phyloP scores from a whole-genome alignment of 2,888 invertebrate genomes.

The Drosophila anomelani region DNA sequence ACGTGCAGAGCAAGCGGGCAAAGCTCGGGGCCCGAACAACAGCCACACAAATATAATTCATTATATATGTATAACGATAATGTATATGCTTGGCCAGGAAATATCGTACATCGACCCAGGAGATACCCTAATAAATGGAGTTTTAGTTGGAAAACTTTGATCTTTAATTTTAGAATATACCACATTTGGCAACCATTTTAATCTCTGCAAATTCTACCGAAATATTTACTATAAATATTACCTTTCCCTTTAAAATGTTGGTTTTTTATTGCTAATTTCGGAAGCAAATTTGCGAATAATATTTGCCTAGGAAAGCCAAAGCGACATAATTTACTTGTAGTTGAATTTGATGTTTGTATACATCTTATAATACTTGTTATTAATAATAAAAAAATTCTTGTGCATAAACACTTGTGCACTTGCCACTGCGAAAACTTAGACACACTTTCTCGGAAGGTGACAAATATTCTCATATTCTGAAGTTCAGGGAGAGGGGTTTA shows the following conservation, averaged over 20 bases:
- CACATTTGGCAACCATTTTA: background rate
- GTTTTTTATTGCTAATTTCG: background rate
- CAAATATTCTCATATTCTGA: background rate
- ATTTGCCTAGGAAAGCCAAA: background rate
- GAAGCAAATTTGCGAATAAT: background rate
- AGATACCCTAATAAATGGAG: constrained; percentile 10
- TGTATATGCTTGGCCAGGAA: background rate
- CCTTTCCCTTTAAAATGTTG: background rate
- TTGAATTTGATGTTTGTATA: background rate
- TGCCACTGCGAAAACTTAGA: background rate
- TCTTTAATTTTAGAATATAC: background rate
- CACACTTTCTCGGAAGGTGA: background rate
- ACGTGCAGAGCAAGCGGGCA: constrained; percentile 21
- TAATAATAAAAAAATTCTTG: no score
- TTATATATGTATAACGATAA: background rate
- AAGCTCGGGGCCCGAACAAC: constrained; percentile 22
- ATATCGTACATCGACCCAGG: background rate
- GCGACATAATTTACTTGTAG: background rate
- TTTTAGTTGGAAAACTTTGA: background rate
- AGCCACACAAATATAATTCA: constrained; percentile 33
- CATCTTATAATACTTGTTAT: background rate
- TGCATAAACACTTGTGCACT: background rate
- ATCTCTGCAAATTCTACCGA: no score
- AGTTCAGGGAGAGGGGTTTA: background rate
- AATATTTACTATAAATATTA: background rate